Evolutionary conservation across 2,888 invertebrate genomes (phyloP).

Genomic region (Drosophila percnosoma): DNA sequence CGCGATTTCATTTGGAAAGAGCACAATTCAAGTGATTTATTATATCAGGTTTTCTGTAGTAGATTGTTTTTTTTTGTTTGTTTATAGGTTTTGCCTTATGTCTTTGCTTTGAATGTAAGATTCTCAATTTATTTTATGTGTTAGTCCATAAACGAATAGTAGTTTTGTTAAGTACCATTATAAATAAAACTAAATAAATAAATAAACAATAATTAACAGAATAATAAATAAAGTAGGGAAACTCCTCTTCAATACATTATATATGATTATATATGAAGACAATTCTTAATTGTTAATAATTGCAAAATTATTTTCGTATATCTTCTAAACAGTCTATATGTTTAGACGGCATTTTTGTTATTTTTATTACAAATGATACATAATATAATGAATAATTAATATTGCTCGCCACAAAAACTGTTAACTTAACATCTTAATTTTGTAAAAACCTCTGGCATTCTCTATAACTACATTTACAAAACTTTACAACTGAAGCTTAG

Average conservation of each 20-base stretch:
- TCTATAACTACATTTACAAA: not conserved
- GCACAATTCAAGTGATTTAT: constrained; percentile 9
- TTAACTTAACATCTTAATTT: not conserved
- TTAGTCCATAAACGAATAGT: not conserved
- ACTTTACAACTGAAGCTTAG: not conserved
- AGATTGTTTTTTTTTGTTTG: constrained; percentile 62
- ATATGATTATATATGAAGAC: not conserved
- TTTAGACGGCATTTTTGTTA: not conserved
- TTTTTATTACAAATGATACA: not conserved
- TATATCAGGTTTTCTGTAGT: constrained; percentile 33
- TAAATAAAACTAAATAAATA: not conserved
- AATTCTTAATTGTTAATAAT: not conserved
- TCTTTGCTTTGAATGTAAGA: constrained; percentile 41
- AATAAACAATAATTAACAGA: not conserved
- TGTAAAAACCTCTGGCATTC: not conserved
- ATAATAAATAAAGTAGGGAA: not conserved
- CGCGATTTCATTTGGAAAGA: not conserved
- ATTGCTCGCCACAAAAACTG: not conserved
- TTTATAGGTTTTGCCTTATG: constrained; percentile 63
- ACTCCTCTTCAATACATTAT: not conserved
- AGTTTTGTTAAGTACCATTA: not conserved
- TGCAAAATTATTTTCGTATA: not conserved
- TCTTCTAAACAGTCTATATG: not conserved
- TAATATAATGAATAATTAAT: not conserved
- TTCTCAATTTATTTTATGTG: not conserved